A percentile compares a stretch with the other conserved stretches of the same genome.
Evolutionary conservation across 2,113 vertebrate species (phyloP).

Genomic region (Dendropsophus ebraccatus): DNA sequence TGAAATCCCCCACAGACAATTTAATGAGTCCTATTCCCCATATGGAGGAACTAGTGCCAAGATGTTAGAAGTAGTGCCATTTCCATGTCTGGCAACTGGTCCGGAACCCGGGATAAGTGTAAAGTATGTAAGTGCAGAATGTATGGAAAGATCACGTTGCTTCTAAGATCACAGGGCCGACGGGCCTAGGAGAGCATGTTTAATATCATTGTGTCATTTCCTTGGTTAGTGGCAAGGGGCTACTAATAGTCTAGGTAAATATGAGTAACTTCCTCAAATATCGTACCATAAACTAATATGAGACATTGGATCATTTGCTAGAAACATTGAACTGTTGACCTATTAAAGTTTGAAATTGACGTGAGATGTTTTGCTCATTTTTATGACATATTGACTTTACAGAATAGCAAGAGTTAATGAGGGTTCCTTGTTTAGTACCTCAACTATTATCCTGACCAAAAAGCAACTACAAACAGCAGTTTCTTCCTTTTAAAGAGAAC

Average conservation of each 20-base stretch:
- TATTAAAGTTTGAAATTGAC: neutral
- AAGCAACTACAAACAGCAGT: no score
- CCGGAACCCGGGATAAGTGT: slow-evolving; percentile 29
- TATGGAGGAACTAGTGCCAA: slow-evolving; percentile 18
- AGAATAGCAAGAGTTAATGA: neutral
- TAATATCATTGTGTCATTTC: slow-evolving; percentile 34
- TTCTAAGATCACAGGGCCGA: slow-evolving; percentile 7
- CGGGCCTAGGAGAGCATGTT: neutral
- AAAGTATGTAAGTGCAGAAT: slow-evolving; percentile 23
- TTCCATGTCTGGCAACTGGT: slow-evolving; percentile 37
- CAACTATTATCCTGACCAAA: no score
- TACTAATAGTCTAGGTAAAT: slow-evolving; percentile 3
- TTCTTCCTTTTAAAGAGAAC: no score
- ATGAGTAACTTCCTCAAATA: slow-evolving; percentile 12
- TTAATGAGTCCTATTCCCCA: slow-evolving; percentile 29
- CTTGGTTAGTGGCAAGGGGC: slow-evolving; percentile 20
- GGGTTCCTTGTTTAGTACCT: no score
- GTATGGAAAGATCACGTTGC: slow-evolving; percentile 33
- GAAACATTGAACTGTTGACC: neutral
- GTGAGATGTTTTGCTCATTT: neutral
- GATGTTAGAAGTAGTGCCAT: slow-evolving; percentile 36
- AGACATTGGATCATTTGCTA: slow-evolving; percentile 4
- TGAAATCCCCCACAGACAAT: slow-evolving; percentile 5
- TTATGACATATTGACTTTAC: neutral
- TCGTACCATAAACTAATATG: slow-evolving; percentile 1